Conservation (phyloP, 1,140 invertebrate species). For the Paracyclopina nana region DNA sequence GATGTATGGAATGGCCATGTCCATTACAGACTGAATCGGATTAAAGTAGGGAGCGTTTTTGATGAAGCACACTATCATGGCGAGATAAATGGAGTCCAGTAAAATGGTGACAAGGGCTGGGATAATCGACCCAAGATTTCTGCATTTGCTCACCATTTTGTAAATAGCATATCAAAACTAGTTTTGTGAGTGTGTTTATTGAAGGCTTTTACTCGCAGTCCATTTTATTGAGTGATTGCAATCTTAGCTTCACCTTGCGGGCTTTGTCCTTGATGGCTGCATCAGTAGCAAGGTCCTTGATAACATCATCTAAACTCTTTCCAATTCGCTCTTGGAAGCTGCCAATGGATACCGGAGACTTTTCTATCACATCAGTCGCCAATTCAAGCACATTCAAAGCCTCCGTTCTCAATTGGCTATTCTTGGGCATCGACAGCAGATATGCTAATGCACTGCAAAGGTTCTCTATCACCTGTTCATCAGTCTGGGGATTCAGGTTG, state of each 20-base stretch:
- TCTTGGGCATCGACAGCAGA: slow-evolving; percentile 5
- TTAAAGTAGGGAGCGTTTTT: too few relatives aligned
- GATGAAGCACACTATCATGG: too few relatives aligned
- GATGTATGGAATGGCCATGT: too few relatives aligned
- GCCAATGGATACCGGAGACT: neutral
- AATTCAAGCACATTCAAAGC: neutral
- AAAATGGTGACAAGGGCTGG: too few relatives aligned
- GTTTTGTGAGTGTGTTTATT: too few relatives aligned
- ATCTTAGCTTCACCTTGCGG: slow-evolving; percentile 6
- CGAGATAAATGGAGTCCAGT: too few relatives aligned
- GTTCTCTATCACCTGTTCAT: neutral
- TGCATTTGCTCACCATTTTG: too few relatives aligned
- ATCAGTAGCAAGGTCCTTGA: slow-evolving; percentile 12
- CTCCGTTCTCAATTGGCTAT: neutral
- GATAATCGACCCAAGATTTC: too few relatives aligned
- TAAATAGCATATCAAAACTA: too few relatives aligned
- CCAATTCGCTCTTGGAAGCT: slow-evolving; percentile 9
- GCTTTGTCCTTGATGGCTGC: slow-evolving; percentile 6
- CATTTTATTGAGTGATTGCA: too few relatives aligned
- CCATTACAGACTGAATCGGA: too few relatives aligned
- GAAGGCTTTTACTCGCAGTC: too few relatives aligned
- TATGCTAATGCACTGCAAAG: neutral
- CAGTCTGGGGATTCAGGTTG: neutral
- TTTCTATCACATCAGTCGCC: neutral
- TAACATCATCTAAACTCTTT: slow-evolving; percentile 10